phyloP scores from a whole-genome alignment of 2,888 invertebrate genomes.

The Pollenia amentaria region DNA sequence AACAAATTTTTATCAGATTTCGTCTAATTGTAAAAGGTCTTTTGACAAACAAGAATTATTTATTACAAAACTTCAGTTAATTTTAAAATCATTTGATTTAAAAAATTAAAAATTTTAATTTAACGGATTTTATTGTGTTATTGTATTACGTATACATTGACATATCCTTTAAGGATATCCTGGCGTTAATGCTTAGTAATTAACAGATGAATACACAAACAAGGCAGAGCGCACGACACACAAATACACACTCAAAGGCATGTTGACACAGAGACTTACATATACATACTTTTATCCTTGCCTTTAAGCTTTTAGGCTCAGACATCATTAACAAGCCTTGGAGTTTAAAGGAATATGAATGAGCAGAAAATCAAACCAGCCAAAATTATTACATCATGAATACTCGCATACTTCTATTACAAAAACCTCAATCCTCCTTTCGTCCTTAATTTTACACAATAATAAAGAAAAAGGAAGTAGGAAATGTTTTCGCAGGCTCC shows the following conservation, averaged over 20 bases:
- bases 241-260: slow-evolving; percentile 1
- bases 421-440: background rate
- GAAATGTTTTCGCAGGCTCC: slow-evolving; percentile 27
- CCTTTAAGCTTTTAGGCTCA: slow-evolving; percentile 41
- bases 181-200: slow-evolving; percentile 61
- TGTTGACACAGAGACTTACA: background rate
- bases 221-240: background rate
- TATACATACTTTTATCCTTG: background rate
- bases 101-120: slow-evolving; percentile 56
- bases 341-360: background rate
- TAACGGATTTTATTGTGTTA: slow-evolving; percentile 43
- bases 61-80: background rate
- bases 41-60: background rate
- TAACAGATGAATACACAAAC: slow-evolving; percentile 57
- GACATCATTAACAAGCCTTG: slow-evolving; percentile 8
- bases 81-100: slow-evolving; percentile 12
- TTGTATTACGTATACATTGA: slow-evolving; percentile 24
- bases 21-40: background rate
- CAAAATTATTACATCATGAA: slow-evolving; percentile 30
- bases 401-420: background rate
- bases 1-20: no score
- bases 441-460: background rate
- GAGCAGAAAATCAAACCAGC: slow-evolving; percentile 5
- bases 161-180: slow-evolving; percentile 47
- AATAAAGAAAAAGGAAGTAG: slow-evolving; percentile 18